Conservation (phyloP, 2,113 vertebrate genomes). For the Thalassarche chlororhynchos region DNA sequence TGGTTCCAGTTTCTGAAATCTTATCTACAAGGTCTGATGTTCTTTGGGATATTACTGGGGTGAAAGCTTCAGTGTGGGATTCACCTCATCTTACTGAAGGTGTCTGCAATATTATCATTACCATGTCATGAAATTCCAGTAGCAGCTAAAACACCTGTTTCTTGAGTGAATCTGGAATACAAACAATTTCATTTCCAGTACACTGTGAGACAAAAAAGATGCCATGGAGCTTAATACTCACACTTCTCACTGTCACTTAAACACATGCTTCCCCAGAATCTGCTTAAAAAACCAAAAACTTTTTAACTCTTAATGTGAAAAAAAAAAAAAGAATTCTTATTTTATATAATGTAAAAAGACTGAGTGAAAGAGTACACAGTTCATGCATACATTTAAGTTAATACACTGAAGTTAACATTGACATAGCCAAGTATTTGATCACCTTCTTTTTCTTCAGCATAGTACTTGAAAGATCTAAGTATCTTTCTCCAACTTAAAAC, state of each 20-base stretch:
- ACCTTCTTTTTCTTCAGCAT: not conserved
- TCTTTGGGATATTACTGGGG: not conserved
- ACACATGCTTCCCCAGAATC: not conserved
- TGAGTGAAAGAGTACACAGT: not conserved
- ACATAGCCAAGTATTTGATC: not conserved
- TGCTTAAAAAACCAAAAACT: not conserved
- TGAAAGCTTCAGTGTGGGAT: not conserved
- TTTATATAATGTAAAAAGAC: not conserved
- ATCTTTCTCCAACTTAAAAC: not conserved
- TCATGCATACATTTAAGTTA: not conserved
- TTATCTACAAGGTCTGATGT: not conserved
- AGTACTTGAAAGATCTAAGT: not conserved
- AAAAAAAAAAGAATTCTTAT: not conserved
- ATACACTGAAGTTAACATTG: not conserved
- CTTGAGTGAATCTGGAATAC: not conserved
- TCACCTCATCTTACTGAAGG: not conserved
- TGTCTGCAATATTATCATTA: not conserved
- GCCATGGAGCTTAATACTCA: not conserved
- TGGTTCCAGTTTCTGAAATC: not conserved
- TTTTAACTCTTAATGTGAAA: not conserved
- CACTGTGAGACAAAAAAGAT: not conserved
- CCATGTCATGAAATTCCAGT: not conserved
- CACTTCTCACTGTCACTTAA: not conserved
- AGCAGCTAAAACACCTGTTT: not conserved
- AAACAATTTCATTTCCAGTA: not conserved